Percentiles rank a stretch among this genome's conserved stretches.
Conservation (phyloP, 2,113 vertebrate species). For the Odocoileus hemionus region DNA sequence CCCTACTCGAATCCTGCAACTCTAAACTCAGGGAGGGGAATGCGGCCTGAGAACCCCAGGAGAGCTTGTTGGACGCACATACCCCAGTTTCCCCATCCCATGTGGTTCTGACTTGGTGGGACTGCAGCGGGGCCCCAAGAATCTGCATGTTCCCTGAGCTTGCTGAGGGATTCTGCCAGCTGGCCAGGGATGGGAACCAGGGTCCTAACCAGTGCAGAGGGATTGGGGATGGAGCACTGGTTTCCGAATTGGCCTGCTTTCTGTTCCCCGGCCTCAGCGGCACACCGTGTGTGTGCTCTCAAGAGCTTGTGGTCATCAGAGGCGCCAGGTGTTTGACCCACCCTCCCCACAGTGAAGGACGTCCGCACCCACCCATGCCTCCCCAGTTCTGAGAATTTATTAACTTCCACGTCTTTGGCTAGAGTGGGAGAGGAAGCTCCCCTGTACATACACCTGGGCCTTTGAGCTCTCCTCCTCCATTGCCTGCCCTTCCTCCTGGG, state of each 20-base stretch:
- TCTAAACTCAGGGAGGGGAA: not conserved
- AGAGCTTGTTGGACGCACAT: not conserved
- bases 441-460: too few species aligned
- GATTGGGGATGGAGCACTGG: not conserved
- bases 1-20: not conserved
- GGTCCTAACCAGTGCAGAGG: not conserved
- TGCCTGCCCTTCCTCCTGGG: not conserved
- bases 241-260: not conserved
- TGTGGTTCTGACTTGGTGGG: not conserved
- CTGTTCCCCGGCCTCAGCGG: not conserved
- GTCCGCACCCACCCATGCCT: not conserved
- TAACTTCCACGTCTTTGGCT: not conserved
- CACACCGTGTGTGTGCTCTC: rapidly evolving
- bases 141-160: not conserved
- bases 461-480: not conserved
- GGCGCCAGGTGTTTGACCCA: rapidly evolving
- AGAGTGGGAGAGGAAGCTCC: not conserved
- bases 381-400: not conserved
- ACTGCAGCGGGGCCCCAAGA: not conserved
- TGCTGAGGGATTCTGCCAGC: rapidly evolving
- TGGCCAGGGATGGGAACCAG: not conserved
- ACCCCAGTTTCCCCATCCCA: not conserved
- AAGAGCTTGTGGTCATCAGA: not conserved
- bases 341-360: not conserved
- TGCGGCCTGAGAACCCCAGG: not conserved